phyloP scores from a whole-genome alignment of 2,113 vertebrate species.

The Chaetorhynchus papuensis region DNA sequence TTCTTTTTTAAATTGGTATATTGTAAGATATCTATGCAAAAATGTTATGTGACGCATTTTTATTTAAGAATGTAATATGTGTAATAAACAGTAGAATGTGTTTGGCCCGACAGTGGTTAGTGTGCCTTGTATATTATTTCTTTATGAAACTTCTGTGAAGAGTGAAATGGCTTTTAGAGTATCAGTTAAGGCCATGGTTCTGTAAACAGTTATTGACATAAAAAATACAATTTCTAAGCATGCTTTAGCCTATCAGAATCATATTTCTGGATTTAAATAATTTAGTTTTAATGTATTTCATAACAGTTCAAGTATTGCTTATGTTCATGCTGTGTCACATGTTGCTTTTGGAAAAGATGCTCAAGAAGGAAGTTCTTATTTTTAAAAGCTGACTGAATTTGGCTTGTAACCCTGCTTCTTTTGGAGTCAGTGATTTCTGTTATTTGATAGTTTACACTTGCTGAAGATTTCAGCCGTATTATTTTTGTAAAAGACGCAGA shows the following conservation, averaged over 20 bases:
- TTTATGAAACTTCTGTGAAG: neutral
- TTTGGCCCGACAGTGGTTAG: conserved; percentile 76
- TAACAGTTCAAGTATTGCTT: neutral
- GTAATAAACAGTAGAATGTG: conserved; percentile 99
- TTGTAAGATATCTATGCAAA: conserved; percentile 99
- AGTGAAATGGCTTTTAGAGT: neutral
- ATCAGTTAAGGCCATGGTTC: neutral
- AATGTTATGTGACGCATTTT: conserved; percentile 99
- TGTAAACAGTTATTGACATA: neutral
- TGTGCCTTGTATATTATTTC: conserved; percentile 68
- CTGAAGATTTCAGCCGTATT: neutral
- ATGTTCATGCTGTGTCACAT: neutral
- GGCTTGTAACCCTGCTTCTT: neutral
- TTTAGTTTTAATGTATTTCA: neutral
- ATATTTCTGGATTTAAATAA: neutral
- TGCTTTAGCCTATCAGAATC: neutral
- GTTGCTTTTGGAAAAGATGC: neutral
- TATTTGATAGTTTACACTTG: neutral
- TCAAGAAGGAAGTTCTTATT: neutral
- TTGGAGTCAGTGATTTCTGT: neutral
- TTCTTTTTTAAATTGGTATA: conserved; percentile 99
- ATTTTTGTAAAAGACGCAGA: neutral
- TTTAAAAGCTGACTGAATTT: neutral
- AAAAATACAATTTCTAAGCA: neutral
- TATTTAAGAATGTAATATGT: conserved; percentile 99